A percentile compares a stretch with the other conserved stretches of the same genome.
phyloP scores from a whole-genome alignment of 2,797 vertebrate genomes.

The Xiphorhynchus erythropygius region DNA sequence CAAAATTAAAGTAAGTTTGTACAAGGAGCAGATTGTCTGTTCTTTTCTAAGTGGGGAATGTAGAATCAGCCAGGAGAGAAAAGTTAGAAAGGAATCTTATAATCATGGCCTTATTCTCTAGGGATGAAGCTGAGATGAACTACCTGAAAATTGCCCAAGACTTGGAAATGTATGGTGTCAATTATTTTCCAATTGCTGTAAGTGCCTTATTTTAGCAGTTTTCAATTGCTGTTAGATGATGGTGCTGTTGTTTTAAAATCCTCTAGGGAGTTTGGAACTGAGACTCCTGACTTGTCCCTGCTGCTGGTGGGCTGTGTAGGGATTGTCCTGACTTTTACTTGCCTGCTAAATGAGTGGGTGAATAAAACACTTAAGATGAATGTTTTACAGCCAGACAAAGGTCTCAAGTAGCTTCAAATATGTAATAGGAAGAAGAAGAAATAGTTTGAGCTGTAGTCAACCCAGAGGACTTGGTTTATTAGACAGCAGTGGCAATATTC shows the following conservation, averaged over 20 bases:
- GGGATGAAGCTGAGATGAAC: slow-evolving; percentile 94
- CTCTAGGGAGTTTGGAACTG: background rate
- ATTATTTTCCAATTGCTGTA: slow-evolving; percentile 91
- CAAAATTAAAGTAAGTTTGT: background rate
- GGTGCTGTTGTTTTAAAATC: background rate
- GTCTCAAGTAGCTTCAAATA: background rate
- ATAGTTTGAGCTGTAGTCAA: background rate
- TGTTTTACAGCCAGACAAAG: background rate
- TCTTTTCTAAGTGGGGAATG: background rate
- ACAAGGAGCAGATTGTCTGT: background rate
- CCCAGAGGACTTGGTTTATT: background rate
- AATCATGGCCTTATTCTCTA: slow-evolving; percentile 49
- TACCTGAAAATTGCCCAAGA: slow-evolving; percentile 94
- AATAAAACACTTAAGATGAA: background rate
- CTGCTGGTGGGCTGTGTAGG: background rate
- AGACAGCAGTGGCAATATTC: background rate
- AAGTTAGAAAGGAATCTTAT: background rate
- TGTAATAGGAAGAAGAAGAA: background rate
- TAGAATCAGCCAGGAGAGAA: background rate
- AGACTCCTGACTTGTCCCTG: background rate
- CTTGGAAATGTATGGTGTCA: slow-evolving; percentile 93
- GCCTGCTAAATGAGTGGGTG: background rate
- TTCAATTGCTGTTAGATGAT: background rate
- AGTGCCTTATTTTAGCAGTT: slow-evolving; percentile 67
- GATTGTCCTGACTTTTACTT: background rate